Base-by-base conservation (phyloP, 2,113 vertebrate species). In the Cebidichthys violaceus region DNA sequence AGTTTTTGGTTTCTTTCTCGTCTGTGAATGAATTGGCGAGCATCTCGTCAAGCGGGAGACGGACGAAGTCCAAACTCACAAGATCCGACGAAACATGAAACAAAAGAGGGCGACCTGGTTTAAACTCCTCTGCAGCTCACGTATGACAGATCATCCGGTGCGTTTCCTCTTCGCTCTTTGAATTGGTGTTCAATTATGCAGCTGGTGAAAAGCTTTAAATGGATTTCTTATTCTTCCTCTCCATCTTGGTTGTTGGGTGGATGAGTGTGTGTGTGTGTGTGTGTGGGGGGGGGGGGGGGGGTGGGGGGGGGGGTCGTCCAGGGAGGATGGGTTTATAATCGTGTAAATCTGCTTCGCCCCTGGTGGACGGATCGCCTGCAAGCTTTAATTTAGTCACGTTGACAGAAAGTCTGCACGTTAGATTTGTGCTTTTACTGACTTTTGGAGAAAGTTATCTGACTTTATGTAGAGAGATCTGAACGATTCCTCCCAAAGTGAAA, bases 341-440 rank as follows among this genome's bases (percentile, higher is more conserved):
- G 18, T 9, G 71, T 62, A 7, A 24, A 15, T 27, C 33, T 65
- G 2, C 15, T 20, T 68, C n/a, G 4, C 52, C 50, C 37, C 64
- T 54, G n/a, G 41, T 41, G 54, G 79, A 39, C 47, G 43, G 33
- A 24, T 31, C 31, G 31, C 27, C 27, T 39, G 10, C 17, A 29
- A 54, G 47, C 47, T 61, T 41, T 69, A 18, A 33, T 4, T 17
- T 0, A 24, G n/a, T 43, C 54, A 61, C 15, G 27, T 11, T 81
- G 41, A 52, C n/a, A 64, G n/a, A 20, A 11, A n/a, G n/a, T 61
- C 31, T 64, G 41, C 50, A 59, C 17, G 4, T 52, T 15, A 1
- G 15, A 4, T 20, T 54, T 33, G 29, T 57, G 5, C n/a, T 64
- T 84, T 70, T 57, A 62, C 14, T 7, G 27, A 65, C 57, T 75